phyloP scores from a whole-genome alignment of 1,140 invertebrate species.

The Penaeus chinensis region DNA sequence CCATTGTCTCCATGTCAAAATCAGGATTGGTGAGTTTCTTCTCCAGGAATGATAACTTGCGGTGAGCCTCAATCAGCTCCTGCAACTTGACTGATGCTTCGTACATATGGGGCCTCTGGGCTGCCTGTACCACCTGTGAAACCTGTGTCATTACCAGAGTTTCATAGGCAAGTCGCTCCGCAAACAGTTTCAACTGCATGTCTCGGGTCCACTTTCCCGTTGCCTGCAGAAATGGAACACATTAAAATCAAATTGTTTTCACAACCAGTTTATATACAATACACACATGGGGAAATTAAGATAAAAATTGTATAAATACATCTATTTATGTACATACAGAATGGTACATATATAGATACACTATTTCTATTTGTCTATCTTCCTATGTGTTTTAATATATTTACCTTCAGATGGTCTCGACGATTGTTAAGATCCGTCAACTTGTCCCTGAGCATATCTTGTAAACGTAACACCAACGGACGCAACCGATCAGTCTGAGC shows the following conservation, averaged over 20 bases:
- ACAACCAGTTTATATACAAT: too few relatives aligned
- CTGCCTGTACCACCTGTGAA: slow-evolving; percentile 64
- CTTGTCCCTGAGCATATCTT: slow-evolving; percentile 63
- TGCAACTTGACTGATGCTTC: slow-evolving; percentile 70
- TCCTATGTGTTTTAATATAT: not conserved
- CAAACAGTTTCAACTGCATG: slow-evolving; percentile 77
- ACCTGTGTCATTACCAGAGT: slow-evolving; percentile 76
- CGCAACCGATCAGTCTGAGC: not conserved
- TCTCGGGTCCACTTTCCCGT: slow-evolving; percentile 76
- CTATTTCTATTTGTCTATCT: too few relatives aligned
- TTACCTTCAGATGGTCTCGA: slow-evolving; percentile 64
- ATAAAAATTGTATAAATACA: too few relatives aligned
- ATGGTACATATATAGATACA: too few relatives aligned
- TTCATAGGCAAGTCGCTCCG: slow-evolving; percentile 82
- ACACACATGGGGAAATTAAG: too few relatives aligned
- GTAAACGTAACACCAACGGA: slow-evolving; percentile 40
- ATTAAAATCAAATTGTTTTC: too few relatives aligned
- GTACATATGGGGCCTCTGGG: slow-evolving; percentile 77
- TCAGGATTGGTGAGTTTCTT: slow-evolving; percentile 63
- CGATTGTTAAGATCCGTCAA: slow-evolving; percentile 48
- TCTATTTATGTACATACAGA: too few relatives aligned
- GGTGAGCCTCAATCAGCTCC: slow-evolving; percentile 76
- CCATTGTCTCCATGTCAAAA: slow-evolving; percentile 62
- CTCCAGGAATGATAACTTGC: slow-evolving; percentile 62
- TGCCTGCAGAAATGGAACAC: slow-evolving; percentile 69